These are phyloP conservation scores for Julus scanicus DNA, from an alignment of 2,888 invertebrate genomes.

Conservation along the genomic window DNA sequence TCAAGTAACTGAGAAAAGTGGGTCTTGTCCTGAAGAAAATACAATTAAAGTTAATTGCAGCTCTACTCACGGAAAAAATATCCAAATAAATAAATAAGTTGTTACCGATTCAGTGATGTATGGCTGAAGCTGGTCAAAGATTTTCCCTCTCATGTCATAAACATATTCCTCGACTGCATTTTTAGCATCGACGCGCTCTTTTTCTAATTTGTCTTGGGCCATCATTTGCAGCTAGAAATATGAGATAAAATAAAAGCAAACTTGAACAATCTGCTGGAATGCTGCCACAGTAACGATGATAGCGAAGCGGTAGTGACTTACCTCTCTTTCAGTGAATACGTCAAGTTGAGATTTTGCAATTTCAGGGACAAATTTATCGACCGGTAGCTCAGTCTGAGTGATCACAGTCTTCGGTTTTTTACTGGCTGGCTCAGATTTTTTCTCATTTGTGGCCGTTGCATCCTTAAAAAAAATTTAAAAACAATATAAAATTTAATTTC, in stretches of 20 bases:
- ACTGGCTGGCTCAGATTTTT: conserved; percentile 61
- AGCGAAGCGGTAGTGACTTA: conserved; percentile 63
- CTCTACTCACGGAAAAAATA: neutral
- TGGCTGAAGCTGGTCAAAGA: conserved; percentile 78
- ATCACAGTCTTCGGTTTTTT: conserved; percentile 69
- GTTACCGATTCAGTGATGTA: conserved; percentile 80
- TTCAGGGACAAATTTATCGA: conserved; percentile 78
- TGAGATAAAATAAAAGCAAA: conserved; percentile 58
- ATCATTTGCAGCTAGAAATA: conserved; percentile 78
- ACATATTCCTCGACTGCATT: conserved; percentile 99
- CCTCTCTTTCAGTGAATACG: conserved; percentile 82
- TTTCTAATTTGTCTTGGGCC: conserved; percentile 89
- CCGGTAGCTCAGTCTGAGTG: conserved; percentile 80
- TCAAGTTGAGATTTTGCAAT: conserved; percentile 79
- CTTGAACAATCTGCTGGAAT: conserved; percentile 58
- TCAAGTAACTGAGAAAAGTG: conserved; percentile 73
- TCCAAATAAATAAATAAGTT: conserved; percentile 60
- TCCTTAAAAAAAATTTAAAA: neutral
- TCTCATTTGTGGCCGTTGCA: conserved; percentile 16
- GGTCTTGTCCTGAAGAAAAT: conserved; percentile 61
- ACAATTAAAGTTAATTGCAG: neutral
- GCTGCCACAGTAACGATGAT: neutral
- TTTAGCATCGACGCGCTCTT: conserved; percentile 93
- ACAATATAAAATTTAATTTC: neutral
- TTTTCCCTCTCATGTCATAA: conserved; percentile 92